Base-by-base conservation (phyloP, 2,113 vertebrate genomes). In the Nyctereutes procyonoides region DNA sequence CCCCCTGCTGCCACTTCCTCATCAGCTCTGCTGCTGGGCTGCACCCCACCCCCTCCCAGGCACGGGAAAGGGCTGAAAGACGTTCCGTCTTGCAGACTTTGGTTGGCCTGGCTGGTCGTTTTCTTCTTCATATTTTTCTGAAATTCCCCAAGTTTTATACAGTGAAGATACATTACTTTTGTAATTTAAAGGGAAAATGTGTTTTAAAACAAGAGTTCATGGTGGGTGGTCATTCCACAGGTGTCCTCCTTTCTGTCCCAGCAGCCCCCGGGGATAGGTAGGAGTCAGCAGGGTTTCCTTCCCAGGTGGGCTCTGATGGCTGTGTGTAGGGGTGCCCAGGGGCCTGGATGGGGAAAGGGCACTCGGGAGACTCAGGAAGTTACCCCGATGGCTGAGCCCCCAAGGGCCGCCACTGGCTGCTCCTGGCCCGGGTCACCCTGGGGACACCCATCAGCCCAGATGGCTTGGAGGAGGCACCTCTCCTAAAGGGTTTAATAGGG, bases 371-470 rank as follows among this genome's bases (percentile, higher is more conserved):
- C 67, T 19, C 6, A 9, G 58, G 35, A 28, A 19, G 69, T 5
- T 60, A 26, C 22, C 5, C 14, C 26, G 38, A 48, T 3, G 38
- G 73, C 24, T 8, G 9, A 48, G 22, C 20, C 83, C 60, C 32
- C 8, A 35, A 14, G 8, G 20, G 80, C 55, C 38, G 58, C 65
- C 56, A 14, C 24, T 0, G 0, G n/a, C 26, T 22, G 43, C 43
- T 80, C 20, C 8, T 0, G 4, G 28, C 11, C 73, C 32, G 38
- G 0, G 38, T 10, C 1, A 0, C n/a, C 63, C 28, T 9, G 62
- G n/a, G 71, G 79, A 69, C 5, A 26, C 6, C n/a, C 16, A 2
- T 8, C 30, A 5, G 30, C 38, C 48, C 77, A 16, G 6, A 43
- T 43, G 15, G 69, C 58, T 10, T 7, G 3, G 1, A 53, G 53